Base-by-base conservation (phyloP, 2,797 vertebrate species). In the Trachops cirrhosus region DNA sequence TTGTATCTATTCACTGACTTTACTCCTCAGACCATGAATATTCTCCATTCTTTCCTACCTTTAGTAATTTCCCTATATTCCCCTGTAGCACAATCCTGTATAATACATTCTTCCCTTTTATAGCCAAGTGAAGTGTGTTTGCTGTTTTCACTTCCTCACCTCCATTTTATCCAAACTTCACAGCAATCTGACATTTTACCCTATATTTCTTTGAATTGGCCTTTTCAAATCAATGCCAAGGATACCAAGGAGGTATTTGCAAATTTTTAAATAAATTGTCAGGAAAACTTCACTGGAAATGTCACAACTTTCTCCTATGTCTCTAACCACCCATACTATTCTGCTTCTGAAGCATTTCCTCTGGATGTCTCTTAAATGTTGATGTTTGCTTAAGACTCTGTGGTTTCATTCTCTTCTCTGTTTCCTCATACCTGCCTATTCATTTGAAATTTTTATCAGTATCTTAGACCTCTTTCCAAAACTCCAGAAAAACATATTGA, bases 371-470 rank as follows among this genome's bases (percentile, higher is more conserved):
- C 34, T 39, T 90, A 48, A 71, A 83, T 84, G 26, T 54, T 78
- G 22, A 73, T 79, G 54, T 94, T 84, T 84, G 32, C 46, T 48
- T 48, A 70, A 32, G 57, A 88, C 57, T 52, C 50, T 86, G 34
- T 64, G 41, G 10, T 62, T 73, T 37, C 19, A 34, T 79, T 67
- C 24, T 93, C 46, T 86, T 77, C 54, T 59, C 14, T 71, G 74
- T 21, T 77, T 50, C 48, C n/a, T 77, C 48, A 77, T 11, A 77
- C n/a, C 48, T 87, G 10, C 37, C 71, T 52, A 52, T 93, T 95
- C 41, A 24, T 97, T 91, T 32, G 22, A 93, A 46, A 75, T 86
- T 68, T 92, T 44, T 80, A 87, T 84, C 71, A 80, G 15, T 62
- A 94, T 39, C n/a, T 75, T 89, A 39, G 39, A 74, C 59, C 54